These are phyloP conservation scores for Tyrophagus putrescentiae DNA, from an alignment of 1,140 invertebrate species.

Conservation along the genomic window DNA sequence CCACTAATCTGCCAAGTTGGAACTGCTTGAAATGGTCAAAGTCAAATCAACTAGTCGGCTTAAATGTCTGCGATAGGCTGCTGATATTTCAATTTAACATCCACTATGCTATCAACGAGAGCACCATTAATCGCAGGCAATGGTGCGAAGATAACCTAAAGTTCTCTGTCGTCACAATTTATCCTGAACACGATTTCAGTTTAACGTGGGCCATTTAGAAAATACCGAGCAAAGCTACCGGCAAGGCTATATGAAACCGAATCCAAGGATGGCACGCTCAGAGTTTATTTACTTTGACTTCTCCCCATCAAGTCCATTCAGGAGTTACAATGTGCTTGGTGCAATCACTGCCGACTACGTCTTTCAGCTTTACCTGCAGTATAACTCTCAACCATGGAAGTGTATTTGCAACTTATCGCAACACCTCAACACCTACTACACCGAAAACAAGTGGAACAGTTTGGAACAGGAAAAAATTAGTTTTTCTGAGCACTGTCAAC, in stretches of 20 bases:
- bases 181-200: not conserved
- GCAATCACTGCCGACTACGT: not conserved
- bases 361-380: not conserved
- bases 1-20: not conserved
- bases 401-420: not conserved
- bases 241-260: not conserved
- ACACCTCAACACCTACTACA: not conserved
- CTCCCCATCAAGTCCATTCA: not conserved
- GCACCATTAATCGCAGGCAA: not conserved
- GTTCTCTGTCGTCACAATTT: not conserved
- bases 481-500: not conserved
- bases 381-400: not conserved
- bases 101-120: not conserved
- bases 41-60: not conserved
- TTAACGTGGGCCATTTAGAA: not conserved
- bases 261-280: not conserved
- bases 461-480: not conserved
- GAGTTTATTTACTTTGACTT: constrained; percentile 4
- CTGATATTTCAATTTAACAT: not conserved
- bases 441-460: not conserved
- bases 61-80: not conserved
- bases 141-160: not conserved
- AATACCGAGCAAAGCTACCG: not conserved
- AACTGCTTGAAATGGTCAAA: constrained; percentile 1
- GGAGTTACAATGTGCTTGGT: not conserved